Conservation (phyloP, 2,113 vertebrate genomes). For the Eretmochelys imbricata region DNA sequence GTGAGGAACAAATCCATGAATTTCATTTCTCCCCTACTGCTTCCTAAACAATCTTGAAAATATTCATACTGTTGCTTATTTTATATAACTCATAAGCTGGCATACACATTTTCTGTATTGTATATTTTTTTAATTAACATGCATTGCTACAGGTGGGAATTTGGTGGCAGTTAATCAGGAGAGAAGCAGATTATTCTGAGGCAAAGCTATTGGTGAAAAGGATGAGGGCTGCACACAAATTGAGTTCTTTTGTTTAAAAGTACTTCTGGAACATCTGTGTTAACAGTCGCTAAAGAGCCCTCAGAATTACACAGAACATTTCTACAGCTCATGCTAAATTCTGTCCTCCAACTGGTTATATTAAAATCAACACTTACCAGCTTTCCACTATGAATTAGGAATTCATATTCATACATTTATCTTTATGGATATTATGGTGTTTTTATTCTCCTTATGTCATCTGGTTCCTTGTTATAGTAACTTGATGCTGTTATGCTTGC, state of each 20-base stretch:
- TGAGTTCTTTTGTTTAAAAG: not conserved
- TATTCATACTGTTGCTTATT: not conserved
- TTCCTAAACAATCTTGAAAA: not conserved
- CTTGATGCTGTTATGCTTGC: not conserved
- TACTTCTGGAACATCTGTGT: not conserved
- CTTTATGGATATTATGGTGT: not conserved
- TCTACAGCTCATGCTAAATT: not conserved
- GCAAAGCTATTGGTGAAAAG: rapidly evolving
- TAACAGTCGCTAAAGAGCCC: not conserved
- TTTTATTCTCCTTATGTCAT: not conserved
- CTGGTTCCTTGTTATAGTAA: not conserved
- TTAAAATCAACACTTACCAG: not conserved
- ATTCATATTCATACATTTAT: not conserved
- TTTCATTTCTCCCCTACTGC: not conserved
- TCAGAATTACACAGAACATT: not conserved
- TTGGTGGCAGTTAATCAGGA: not conserved
- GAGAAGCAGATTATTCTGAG: not conserved
- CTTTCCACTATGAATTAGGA: not conserved
- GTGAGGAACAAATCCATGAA: not conserved
- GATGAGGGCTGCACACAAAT: not conserved
- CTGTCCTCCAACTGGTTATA: not conserved
- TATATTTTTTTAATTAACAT: not conserved
- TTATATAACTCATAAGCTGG: not conserved
- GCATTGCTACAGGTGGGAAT: not conserved
- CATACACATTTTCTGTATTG: not conserved